Evolutionary conservation across 23 tunicate species (phyloP), one percentile per base, ranked within the genome.

Genomic region (Diplosoma virens): DNA sequence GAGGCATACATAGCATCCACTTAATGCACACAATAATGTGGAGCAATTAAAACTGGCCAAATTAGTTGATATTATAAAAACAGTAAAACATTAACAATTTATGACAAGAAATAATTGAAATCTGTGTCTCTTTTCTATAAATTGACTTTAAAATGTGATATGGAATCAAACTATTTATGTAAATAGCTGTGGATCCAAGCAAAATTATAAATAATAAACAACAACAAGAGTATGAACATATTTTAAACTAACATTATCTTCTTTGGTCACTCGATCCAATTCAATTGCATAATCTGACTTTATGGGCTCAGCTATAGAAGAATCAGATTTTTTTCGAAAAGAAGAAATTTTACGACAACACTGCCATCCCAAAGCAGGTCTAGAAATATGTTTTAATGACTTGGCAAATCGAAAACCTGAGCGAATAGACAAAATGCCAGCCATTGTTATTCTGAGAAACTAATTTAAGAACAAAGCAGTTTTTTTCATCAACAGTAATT

Each of bases 271-370:
- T 25, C 47, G 64, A 28, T 78, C 83, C 3, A 28, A 65, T 78
- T 78, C 83, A 63, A 78, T 65, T 78, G 64, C 83, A 78, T 78
- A 78, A 46, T 78, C 83, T 22, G 83, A 60, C 48, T 78, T 78
- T 1, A 29, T 46, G 0, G 74, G 74, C 6, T 61, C 20, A 22
- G 35, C 75, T 3, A 72, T 72, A 23, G 78, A 32, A 5, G 78
- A 60, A 48, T 72, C 60, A 28, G 60, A 72, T 72, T 72, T 72
- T 35, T 48, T 47, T 47, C 78, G n/a, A n/a, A 17, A 16, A 27
- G 48, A 72, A 3, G 61, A 72, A 25, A 72, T 3, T 47, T 72
- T 72, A 23, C 78, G 69, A 6, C 6, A 9, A 4, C 9, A 5
- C 4, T 61, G 69, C n/a, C n/a, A n/a, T n/a, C n/a, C n/a, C n/a